These are phyloP conservation scores for Ostrea edulis DNA, from an alignment of 1,140 invertebrate genomes.

Conservation along the genomic window DNA sequence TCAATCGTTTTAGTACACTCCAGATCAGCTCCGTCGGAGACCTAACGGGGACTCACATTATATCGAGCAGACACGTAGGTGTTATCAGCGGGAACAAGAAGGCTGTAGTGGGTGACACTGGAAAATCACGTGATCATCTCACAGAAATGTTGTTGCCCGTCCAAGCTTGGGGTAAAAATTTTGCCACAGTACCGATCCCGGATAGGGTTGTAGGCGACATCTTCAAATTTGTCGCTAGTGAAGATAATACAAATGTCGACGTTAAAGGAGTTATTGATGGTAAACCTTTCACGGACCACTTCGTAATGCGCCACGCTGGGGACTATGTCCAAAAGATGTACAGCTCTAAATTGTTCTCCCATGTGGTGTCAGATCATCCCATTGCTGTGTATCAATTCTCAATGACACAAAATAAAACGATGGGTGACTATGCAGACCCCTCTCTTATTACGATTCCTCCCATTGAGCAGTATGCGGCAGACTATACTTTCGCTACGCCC, in stretches of 20 bases:
- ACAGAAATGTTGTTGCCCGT: conserved; percentile 50
- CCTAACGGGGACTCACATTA: conserved; percentile 45
- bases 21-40: conserved; percentile 52
- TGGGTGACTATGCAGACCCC: conserved; percentile 31
- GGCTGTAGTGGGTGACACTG: conserved; percentile 39
- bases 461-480: conserved; percentile 52
- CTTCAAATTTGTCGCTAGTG: conserved; percentile 50
- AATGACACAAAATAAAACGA: conserved; percentile 35
- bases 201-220: conserved; percentile 44
- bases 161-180: conserved; percentile 50
- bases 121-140: conserved; percentile 45
- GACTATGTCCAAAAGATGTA: conserved; percentile 51
- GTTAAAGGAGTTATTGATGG: conserved; percentile 38
- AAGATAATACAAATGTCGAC: conserved; percentile 41
- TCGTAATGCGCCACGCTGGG: conserved; percentile 39
- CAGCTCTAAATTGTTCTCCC: conserved; percentile 42
- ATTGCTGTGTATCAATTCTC: conserved; percentile 44
- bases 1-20: conserved; percentile 60
- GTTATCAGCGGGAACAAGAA: conserved; percentile 53
- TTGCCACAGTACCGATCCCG: conserved; percentile 48
- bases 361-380: conserved; percentile 46
- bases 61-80: conserved; percentile 17
- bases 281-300: neutral
- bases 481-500: conserved; percentile 56
- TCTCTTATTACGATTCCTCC: conserved; percentile 50